Conservation (phyloP, 2,797 vertebrate genomes). For the Eurystomus glaucurus region DNA sequence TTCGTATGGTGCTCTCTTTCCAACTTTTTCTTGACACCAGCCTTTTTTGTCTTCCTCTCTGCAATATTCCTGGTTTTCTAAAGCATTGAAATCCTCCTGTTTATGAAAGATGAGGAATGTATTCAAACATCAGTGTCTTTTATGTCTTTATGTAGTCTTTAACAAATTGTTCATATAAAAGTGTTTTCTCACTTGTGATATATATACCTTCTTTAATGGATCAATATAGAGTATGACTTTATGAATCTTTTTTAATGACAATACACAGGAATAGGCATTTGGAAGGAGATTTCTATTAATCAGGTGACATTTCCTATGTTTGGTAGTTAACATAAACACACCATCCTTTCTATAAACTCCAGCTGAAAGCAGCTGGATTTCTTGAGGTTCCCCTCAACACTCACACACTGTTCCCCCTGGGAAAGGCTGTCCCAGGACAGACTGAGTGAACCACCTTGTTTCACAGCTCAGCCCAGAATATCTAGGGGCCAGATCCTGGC, state of each 20-base stretch:
- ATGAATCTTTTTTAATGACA: neutral
- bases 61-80: slow-evolving; percentile 4
- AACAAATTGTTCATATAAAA: neutral
- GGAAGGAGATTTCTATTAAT: neutral
- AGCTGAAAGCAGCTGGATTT: neutral
- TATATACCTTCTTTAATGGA: neutral
- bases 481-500: neutral
- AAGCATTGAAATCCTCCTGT: neutral
- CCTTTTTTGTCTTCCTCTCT: slow-evolving; percentile 15
- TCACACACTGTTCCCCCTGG: neutral
- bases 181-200: neutral
- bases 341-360: neutral
- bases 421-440: neutral
- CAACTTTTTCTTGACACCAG: slow-evolving; percentile 29
- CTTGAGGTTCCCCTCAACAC: neutral
- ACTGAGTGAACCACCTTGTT: neutral
- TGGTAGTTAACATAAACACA: neutral
- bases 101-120: neutral
- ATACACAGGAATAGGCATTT: neutral
- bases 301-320: neutral
- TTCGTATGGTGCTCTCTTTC: slow-evolving; percentile 64
- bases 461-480: neutral
- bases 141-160: slow-evolving; percentile 1
- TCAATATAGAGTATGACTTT: neutral
- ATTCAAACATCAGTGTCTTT: neutral